Conservation (phyloP, 2,888 invertebrate genomes). For the Orthosia gothica region DNA sequence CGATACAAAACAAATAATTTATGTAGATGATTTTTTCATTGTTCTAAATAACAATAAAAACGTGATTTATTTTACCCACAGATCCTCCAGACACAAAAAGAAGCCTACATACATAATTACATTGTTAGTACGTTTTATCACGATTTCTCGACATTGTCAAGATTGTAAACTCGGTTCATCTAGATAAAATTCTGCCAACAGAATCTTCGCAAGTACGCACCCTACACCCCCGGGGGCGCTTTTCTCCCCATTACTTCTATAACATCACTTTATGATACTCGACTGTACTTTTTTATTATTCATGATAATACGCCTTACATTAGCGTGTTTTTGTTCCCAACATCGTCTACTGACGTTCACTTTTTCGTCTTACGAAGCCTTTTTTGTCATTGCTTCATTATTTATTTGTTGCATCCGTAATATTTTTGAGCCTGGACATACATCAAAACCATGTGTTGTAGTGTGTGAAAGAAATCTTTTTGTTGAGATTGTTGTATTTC, state of each 20-base stretch:
- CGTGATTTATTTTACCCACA: neutral
- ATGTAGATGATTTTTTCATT: neutral
- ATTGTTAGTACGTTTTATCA: constrained; percentile 35
- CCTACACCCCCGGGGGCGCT: constrained; percentile 79
- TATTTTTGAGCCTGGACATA: constrained; percentile 35
- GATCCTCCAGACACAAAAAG: neutral
- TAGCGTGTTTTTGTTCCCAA: constrained; percentile 82
- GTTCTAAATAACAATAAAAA: neutral
- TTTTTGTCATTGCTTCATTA: constrained; percentile 73
- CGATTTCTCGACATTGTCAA: constrained; percentile 50
- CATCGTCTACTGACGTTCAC: constrained; percentile 74
- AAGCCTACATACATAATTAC: constrained; percentile 29
- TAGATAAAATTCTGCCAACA: constrained; percentile 60
- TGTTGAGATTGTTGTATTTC: neutral
- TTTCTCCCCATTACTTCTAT: constrained; percentile 88
- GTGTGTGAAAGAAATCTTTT: neutral
- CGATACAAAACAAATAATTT: neutral
- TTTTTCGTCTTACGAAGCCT: constrained; percentile 69
- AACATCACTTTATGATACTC: constrained; percentile 89
- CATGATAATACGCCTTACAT: constrained; percentile 88
- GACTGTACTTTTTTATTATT: constrained; percentile 88
- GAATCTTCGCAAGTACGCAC: constrained; percentile 68
- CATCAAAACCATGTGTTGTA: neutral
- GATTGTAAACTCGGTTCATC: constrained; percentile 61
- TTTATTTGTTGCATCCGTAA: constrained; percentile 70